Base-by-base conservation (phyloP, 2,888 invertebrate species). In the Odontothrips loti region DNA sequence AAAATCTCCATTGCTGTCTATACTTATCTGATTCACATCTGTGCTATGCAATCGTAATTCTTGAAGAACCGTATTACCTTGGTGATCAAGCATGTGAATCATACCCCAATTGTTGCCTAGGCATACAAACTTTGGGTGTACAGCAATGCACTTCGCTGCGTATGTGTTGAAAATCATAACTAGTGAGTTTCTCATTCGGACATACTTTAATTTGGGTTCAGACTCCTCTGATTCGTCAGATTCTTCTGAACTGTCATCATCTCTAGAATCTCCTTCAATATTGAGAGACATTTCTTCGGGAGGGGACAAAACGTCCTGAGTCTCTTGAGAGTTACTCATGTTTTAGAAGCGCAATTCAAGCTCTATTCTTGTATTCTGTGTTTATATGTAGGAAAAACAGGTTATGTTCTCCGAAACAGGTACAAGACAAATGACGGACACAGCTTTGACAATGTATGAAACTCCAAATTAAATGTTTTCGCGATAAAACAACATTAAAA, bases 61-160 rank as follows among this genome's bases (percentile, higher is more conserved):
- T 85, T 93, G 93, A 80, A 91, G 89, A 27, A 92, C 91, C 0
- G 89, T 90, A 87, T 98, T 96, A 0, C 98, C 98, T 86, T 95
- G 94, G 87, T 97, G 97, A 87, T 98, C 98, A 81, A 98, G 87
- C 82, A 98, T 89, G 86, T 97, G 94, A 82, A 98, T 93, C 83
- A 92, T 91, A 3, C 98, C 98, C 93, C 95, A 95, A 86, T 95
- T 94, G 20, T 97, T 96, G 47, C 98, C 98, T 83, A 98, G 89
- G 85, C 96, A 96, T 80, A 98, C 91, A 88, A 98, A 97, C 94
- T 97, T 97, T 12, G 96, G 92, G 88, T 98, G 97, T 79, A 97
- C 96, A 83, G 96, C 95, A 85, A 97, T 94, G 87, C 97, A 97
- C 86, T 96, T 97, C 80, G 96, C 96, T 84, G 94, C 93, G 87